These are phyloP conservation scores for Chrysomela aeneicollis DNA, from an alignment of 2,888 invertebrate species.

Conservation along the genomic window DNA sequence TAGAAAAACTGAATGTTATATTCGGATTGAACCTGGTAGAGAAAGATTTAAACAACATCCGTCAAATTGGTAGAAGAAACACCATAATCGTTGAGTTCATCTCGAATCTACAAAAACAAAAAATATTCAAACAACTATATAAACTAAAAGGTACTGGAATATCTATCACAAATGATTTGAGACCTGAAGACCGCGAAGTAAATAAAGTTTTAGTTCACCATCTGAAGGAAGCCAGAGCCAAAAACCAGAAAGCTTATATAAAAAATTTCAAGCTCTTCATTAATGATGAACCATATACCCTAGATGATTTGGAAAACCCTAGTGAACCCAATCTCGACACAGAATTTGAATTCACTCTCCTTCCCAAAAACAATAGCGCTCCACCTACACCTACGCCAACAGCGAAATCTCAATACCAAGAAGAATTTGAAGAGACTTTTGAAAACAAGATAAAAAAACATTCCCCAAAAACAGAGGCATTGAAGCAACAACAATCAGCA, in stretches of 20 bases:
- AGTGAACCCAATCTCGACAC: not conserved
- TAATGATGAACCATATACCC: not conserved
- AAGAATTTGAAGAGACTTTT: not conserved
- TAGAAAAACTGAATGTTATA: too few species aligned
- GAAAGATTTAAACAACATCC: too few species aligned
- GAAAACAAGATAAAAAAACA: too few species aligned
- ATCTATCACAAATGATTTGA: too few species aligned
- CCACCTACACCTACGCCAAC: too few species aligned
- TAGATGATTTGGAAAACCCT: not conserved
- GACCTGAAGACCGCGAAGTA: not conserved
- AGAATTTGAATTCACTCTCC: not conserved
- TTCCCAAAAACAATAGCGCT: not conserved
- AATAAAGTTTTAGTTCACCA: not conserved
- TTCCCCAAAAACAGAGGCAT: too few species aligned
- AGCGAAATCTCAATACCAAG: too few species aligned
- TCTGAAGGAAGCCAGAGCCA: not conserved
- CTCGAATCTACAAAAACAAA: not conserved
- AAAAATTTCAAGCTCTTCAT: slow-evolving; percentile 4
- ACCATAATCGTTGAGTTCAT: slow-evolving; percentile 6
- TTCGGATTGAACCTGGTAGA: too few species aligned
- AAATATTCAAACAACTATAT: too few species aligned
- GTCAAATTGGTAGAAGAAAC: not conserved
- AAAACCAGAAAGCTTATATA: too few species aligned
- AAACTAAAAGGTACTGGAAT: not conserved
- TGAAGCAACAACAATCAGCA: too few species aligned